phyloP scores from a whole-genome alignment of 1,140 invertebrate genomes.

The Xylocopa sonorina region DNA sequence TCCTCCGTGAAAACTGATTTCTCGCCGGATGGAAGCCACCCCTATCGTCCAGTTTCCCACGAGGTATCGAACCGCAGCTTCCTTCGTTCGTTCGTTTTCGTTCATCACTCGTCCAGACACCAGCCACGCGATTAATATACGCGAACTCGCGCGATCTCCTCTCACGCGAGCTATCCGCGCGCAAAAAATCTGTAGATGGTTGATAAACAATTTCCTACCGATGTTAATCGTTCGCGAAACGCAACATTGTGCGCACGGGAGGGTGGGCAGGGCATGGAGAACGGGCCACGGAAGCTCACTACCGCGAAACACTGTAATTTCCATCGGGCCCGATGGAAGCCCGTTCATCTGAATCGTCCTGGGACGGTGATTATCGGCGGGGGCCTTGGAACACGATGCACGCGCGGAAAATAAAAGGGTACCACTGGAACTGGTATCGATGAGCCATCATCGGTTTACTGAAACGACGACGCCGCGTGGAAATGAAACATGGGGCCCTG shows the following conservation, averaged over 20 bases:
- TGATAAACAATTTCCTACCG: conserved; percentile 3
- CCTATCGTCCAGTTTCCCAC: not conserved
- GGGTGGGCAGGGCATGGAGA: no score
- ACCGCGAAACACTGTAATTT: conserved; percentile 6
- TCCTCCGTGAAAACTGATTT: no score
- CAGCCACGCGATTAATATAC: conserved; percentile 1
- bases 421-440: not conserved
- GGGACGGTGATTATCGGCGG: not conserved
- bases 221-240: not conserved
- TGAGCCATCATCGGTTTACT: not conserved
- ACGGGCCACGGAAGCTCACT: not conserved
- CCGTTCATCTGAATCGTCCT: not conserved
- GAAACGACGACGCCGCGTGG: not conserved
- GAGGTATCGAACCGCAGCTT: no score
- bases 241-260: conserved; percentile 13
- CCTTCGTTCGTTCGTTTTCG: no score
- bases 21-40: not conserved
- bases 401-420: conserved; percentile 7
- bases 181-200: not conserved
- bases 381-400: not conserved
- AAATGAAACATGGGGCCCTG: no score
- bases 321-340: no score
- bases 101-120: not conserved
- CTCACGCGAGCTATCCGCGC: conserved; percentile 2
- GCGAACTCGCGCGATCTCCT: not conserved